Evolutionary conservation across 1,140 invertebrate species (phyloP).

Genomic region (Mya arenaria): DNA sequence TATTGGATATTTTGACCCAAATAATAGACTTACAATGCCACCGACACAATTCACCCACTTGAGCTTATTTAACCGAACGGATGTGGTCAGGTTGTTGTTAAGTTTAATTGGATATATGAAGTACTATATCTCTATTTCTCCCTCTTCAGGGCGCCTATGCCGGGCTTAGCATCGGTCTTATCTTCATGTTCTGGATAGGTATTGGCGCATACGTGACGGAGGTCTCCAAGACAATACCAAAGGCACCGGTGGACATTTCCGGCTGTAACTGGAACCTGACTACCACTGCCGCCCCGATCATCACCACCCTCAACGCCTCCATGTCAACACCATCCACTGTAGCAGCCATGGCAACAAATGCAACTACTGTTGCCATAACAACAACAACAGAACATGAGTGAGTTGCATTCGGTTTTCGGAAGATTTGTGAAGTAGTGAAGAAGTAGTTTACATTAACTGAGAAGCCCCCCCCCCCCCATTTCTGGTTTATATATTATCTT

Average conservation of each 20-base stretch:
- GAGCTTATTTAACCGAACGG: too few relatives aligned
- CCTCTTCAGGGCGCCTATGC: slow-evolving; percentile 87
- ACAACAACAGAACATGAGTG: slow-evolving; percentile 22
- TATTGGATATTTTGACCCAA: too few relatives aligned
- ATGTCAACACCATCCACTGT: slow-evolving; percentile 14
- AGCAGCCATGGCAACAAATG: not conserved
- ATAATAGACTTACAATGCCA: too few relatives aligned
- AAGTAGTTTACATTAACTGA: not conserved
- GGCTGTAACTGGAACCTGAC: slow-evolving; percentile 75
- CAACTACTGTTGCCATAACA: not conserved
- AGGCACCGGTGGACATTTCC: slow-evolving; percentile 81
- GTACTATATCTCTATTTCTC: too few relatives aligned
- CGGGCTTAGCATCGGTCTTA: slow-evolving; percentile 87
- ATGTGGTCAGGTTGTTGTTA: too few relatives aligned
- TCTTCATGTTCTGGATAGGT: slow-evolving; percentile 91
- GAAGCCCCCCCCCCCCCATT: too few relatives aligned
- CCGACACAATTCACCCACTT: too few relatives aligned
- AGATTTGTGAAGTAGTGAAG: not conserved
- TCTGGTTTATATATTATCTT: too few relatives aligned
- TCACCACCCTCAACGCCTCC: slow-evolving; percentile 7
- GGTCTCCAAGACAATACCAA: slow-evolving; percentile 76
- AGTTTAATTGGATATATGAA: too few relatives aligned
- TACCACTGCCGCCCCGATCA: slow-evolving; percentile 42
- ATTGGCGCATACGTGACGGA: slow-evolving; percentile 91
- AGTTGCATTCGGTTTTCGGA: not conserved